These are phyloP conservation scores for Clunio marinus DNA, from an alignment of 2,888 invertebrate species.

Conservation along the genomic window DNA sequence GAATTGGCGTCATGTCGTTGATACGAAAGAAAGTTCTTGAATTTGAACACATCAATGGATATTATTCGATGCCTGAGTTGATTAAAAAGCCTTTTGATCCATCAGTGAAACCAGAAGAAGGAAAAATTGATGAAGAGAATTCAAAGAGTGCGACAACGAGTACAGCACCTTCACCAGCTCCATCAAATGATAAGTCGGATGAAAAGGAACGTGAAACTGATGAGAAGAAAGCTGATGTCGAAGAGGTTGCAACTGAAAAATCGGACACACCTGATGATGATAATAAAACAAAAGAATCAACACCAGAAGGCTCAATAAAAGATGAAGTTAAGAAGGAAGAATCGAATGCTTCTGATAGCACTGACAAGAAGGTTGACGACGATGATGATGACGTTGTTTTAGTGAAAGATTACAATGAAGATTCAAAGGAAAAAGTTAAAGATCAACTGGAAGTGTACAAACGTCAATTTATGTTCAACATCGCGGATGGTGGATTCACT, in stretches of 20 bases:
- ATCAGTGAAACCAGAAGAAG: conserved; percentile 50
- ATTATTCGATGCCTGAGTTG: conserved; percentile 94
- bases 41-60: conserved; percentile 97
- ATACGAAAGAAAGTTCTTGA: conserved; percentile 99
- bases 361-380: conserved; percentile 50
- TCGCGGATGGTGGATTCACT: conserved; percentile 98
- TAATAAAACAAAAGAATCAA: conserved; percentile 47
- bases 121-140: conserved; percentile 46
- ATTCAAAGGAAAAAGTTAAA: conserved; percentile 50
- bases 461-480: conserved; percentile 98
- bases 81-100: conserved; percentile 80
- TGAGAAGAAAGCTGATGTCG: conserved; percentile 46
- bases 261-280: conserved; percentile 48
- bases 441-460: conserved; percentile 61
- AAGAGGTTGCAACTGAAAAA: conserved; percentile 47
- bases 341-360: conserved; percentile 41
- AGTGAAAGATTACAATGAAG: conserved; percentile 56
- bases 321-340: conserved; percentile 44
- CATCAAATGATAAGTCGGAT: conserved; percentile 49
- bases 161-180: conserved; percentile 70
- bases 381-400: conserved; percentile 66
- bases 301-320: conserved; percentile 42
- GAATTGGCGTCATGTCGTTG: conserved; percentile 99
- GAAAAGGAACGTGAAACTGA: conserved; percentile 45
- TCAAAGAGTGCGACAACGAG: conserved; percentile 57